Base-by-base conservation (phyloP, 1,140 invertebrate species). In the Berghia stephanieae region DNA sequence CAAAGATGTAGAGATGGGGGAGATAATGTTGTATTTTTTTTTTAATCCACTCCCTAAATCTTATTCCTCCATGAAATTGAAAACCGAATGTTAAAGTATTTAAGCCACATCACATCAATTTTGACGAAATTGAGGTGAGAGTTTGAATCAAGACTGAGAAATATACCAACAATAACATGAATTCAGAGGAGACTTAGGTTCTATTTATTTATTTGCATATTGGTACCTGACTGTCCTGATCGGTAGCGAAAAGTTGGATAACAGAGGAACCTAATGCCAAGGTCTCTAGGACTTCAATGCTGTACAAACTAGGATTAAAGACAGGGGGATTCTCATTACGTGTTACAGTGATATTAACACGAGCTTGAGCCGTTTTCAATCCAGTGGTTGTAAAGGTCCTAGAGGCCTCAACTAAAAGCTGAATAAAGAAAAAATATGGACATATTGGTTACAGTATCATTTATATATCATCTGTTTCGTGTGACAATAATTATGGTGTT, bases 281-380 rank as follows among this genome's bases (percentile, higher is more conserved):
- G 88, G 96, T 96, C 90, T 97, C 96, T 1, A 94, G 94, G 5
- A 97, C 93, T 36, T 90, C 92, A 1, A 93, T 93, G 84, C 94
- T 93, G 80, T 97, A 96, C 3, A 92, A 87, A 0, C 91, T 90
- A 77, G 93, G 91, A 79, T 91, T 91, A 86, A 98, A 98, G 10
- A 94, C 43, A 0, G 96, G 96, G 36, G 94, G 89, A 87, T 97
- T 95, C 87, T 94, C 89, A 87, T 98, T 96, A 38, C 92, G 88
- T 27, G 93, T 92, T 79, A 92, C 89, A 0, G 79, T 83, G 43
- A 98, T 93, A 0, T 94, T 94, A 0, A 97, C 95, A 2, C 94
- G 95, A 0, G 95, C 94, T 0, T 69, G 79, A 21, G 79, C 83
- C 10, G 82, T 83, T 73, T 97, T 83, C 0, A 68, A 16, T 16